Percentiles rank a stretch among this genome's conserved stretches.
Evolutionary conservation across 2,888 invertebrate genomes (phyloP).

Genomic region (Eubasilissa splendida): DNA sequence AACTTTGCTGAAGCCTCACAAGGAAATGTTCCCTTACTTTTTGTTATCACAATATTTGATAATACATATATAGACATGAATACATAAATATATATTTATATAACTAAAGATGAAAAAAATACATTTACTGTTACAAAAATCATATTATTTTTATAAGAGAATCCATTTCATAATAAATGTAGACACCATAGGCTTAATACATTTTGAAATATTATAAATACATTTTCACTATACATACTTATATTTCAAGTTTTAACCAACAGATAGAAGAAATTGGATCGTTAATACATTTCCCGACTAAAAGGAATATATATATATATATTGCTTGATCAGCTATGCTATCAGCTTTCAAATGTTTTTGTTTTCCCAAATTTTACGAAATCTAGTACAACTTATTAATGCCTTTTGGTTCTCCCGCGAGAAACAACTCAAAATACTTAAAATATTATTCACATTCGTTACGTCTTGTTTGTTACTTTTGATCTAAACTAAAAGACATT

Average conservation of each 20-base stretch:
- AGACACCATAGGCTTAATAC: neutral
- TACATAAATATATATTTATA: no score
- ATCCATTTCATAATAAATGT: neutral
- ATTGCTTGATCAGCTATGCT: neutral
- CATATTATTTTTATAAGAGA: neutral
- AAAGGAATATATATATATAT: neutral
- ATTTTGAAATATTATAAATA: neutral
- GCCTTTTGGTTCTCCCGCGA: conserved; percentile 19
- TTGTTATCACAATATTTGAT: conserved; percentile 12
- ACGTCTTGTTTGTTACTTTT: conserved; percentile 5
- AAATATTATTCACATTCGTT: conserved; percentile 22
- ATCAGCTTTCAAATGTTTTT: neutral
- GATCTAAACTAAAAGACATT: conserved; percentile 29
- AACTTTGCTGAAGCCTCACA: conserved; percentile 43
- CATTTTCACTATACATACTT: neutral
- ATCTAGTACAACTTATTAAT: conserved; percentile 15
- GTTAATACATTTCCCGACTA: neutral
- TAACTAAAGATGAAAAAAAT: no score
- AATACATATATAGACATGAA: neutral
- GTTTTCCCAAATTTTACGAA: conserved; percentile 6
- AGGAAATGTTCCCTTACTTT: neutral
- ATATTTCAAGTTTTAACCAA: no score
- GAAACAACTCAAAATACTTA: conserved; percentile 1
- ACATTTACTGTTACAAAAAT: no score
- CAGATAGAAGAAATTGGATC: no score